Evolutionary conservation across 35 echinoderm and acorn worm species (phyloP).

Genomic region (Strongylocentrotus purpuratus): DNA sequence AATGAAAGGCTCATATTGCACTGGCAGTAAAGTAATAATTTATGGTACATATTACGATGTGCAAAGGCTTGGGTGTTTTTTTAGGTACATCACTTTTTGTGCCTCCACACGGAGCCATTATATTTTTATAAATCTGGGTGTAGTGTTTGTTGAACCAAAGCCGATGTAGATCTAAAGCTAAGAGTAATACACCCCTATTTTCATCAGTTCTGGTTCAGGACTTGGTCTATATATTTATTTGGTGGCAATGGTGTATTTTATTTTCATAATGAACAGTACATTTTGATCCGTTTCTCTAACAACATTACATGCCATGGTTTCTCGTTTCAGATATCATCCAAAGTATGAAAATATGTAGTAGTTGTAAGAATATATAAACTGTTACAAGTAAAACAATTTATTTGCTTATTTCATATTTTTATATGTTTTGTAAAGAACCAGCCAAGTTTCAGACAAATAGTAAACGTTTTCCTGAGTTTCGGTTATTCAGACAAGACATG

Average conservation of each 20-base stretch:
- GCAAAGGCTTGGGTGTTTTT: too few relatives aligned
- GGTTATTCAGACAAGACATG: background rate
- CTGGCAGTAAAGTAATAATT: too few relatives aligned
- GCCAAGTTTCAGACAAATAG: background rate
- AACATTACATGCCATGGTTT: slow-evolving; percentile 41
- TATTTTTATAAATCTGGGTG: too few relatives aligned
- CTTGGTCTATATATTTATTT: too few relatives aligned
- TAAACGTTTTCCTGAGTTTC: background rate
- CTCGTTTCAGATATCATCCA: slow-evolving; percentile 48
- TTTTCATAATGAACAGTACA: background rate
- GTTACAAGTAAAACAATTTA: background rate
- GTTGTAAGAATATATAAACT: background rate
- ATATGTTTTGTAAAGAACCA: slow-evolving; percentile 41
- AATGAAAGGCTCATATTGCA: too few relatives aligned
- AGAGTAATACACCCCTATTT: background rate
- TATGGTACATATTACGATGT: too few relatives aligned
- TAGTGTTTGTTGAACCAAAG: too few relatives aligned
- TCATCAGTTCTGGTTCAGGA: background rate
- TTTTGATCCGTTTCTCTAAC: background rate
- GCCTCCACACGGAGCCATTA: too few relatives aligned
- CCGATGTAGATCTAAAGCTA: too few relatives aligned
- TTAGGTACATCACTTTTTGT: too few relatives aligned
- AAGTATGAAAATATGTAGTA: background rate
- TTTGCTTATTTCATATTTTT: background rate
- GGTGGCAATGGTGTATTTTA: background rate